These are phyloP conservation scores for Menura novaehollandiae DNA, from an alignment of 2,113 vertebrate genomes.

Conservation along the genomic window DNA sequence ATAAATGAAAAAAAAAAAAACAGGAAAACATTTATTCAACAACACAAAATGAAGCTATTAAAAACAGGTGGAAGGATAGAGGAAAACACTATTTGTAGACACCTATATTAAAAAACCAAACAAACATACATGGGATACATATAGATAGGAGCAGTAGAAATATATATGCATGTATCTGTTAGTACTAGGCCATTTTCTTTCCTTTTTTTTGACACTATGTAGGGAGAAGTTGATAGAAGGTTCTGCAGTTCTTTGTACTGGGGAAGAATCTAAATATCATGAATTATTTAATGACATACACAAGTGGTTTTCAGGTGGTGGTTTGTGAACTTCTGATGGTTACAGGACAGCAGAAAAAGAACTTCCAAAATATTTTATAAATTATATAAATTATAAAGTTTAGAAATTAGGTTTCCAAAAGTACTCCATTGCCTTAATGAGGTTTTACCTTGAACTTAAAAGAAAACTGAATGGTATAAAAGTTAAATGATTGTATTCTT, in stretches of 20 bases:
- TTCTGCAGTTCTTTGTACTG: neutral
- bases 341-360: neutral
- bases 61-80: neutral
- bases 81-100: neutral
- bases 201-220: accelerated
- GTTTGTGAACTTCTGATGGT: neutral
- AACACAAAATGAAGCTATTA: neutral
- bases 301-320: neutral
- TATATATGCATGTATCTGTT: neutral
- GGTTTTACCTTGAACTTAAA: neutral
- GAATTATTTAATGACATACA: neutral
- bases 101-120: neutral
- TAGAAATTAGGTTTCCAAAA: neutral
- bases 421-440: neutral
- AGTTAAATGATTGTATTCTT: neutral
- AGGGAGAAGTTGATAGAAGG: neutral
- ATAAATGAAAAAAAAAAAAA: neutral
- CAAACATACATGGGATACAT: neutral
- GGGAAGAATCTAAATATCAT: neutral
- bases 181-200: neutral
- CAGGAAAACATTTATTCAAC: neutral
- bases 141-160: neutral
- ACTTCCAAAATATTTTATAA: neutral
- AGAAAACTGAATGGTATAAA: neutral
- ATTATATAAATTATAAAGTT: neutral